Percentiles rank a stretch among this genome's conserved stretches.
These are phyloP conservation scores for Germaria angustata DNA, from an alignment of 2,888 invertebrate species.

Conservation along the genomic window DNA sequence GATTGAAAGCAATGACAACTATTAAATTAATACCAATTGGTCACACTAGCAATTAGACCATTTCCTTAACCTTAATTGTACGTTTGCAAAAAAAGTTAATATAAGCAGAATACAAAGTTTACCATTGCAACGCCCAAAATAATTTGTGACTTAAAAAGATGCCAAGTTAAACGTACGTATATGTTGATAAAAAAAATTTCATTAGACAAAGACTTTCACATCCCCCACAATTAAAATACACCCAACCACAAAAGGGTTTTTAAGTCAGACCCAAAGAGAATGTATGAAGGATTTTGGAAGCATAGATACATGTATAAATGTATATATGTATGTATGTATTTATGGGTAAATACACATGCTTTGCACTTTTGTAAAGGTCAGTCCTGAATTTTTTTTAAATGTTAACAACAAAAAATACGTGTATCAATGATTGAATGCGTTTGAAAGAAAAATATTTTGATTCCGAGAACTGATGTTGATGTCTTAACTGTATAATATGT, in stretches of 20 bases:
- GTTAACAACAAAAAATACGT: constrained; percentile 1
- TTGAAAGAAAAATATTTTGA: constrained; percentile 45
- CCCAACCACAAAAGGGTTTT: neutral
- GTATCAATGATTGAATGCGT: constrained; percentile 5
- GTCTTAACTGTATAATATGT: constrained; percentile 60
- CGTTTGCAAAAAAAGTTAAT: too few relatives aligned
- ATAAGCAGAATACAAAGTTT: too few relatives aligned
- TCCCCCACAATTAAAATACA: neutral
- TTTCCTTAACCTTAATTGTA: too few relatives aligned
- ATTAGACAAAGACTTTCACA: neutral
- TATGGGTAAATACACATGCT: neutral
- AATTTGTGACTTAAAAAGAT: too few relatives aligned
- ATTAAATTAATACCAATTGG: too few relatives aligned
- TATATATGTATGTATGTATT: neutral
- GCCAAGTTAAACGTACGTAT: neutral
- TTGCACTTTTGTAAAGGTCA: constrained; percentile 44
- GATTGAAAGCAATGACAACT: too few relatives aligned
- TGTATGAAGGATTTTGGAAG: neutral
- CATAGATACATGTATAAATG: neutral
- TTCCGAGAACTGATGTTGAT: constrained; percentile 51
- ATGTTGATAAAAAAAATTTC: neutral
- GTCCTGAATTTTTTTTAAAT: constrained; percentile 15
- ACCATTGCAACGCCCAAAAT: neutral
- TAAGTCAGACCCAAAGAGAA: constrained; percentile 13
- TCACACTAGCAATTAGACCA: too few relatives aligned